phyloP scores from a whole-genome alignment of 2,113 vertebrate species.

The Hyperoodon ampullatus region DNA sequence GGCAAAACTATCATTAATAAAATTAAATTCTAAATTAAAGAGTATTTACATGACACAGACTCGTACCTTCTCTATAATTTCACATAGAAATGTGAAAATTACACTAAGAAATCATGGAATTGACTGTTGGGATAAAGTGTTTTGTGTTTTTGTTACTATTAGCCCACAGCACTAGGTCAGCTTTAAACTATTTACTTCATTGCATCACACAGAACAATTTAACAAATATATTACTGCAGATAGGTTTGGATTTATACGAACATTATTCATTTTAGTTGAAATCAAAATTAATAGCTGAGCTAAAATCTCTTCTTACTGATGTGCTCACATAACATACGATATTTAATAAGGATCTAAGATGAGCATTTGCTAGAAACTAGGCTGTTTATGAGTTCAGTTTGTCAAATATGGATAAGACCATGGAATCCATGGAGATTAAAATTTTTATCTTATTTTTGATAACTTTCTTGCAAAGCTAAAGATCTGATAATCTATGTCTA shows the following conservation, averaged over 20 bases:
- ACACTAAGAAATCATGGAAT: background rate
- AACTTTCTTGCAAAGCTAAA: background rate
- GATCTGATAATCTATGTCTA: background rate
- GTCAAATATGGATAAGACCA: background rate
- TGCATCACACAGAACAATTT: constrained; percentile 47
- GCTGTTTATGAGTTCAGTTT: background rate
- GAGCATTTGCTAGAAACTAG: background rate
- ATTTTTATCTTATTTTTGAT: background rate
- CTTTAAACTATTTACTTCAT: constrained; percentile 57
- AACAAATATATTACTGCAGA: constrained; percentile 40
- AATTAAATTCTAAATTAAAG: constrained; percentile 36
- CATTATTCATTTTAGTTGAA: constrained; percentile 9
- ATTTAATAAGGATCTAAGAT: background rate
- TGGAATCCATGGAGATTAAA: background rate
- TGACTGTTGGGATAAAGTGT: background rate
- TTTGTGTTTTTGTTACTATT: constrained; percentile 51
- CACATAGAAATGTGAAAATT: constrained; percentile 17
- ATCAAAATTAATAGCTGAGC: constrained; percentile 43
- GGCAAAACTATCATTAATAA: constrained; percentile 11
- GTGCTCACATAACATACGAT: background rate
- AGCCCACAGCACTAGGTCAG: constrained; percentile 46
- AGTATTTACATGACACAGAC: background rate
- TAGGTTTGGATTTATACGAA: constrained; percentile 8
- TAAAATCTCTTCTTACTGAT: background rate
- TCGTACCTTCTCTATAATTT: background rate